Evolutionary conservation across 2,113 vertebrate genomes (phyloP).

Genomic region (Oceanodroma tethys): DNA sequence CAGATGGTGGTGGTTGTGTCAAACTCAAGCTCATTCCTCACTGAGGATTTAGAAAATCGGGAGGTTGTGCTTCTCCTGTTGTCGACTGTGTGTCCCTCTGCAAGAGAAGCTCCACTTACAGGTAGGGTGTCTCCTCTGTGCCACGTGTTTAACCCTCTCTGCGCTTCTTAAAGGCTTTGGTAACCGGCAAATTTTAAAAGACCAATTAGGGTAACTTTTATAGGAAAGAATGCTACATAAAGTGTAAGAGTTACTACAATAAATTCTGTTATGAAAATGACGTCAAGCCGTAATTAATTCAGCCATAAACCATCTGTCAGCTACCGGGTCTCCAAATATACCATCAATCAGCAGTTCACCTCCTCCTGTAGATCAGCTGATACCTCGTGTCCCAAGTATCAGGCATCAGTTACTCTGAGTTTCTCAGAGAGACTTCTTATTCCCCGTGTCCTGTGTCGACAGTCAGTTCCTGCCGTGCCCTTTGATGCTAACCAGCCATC

Average conservation of each 20-base stretch:
- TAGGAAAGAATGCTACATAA: neutral
- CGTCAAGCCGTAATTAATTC: neutral
- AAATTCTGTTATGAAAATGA: conserved; percentile 27
- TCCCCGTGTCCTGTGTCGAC: too few species aligned
- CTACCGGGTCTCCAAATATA: neutral
- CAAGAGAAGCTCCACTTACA: neutral
- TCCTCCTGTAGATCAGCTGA: neutral
- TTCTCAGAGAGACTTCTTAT: neutral
- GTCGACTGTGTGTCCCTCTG: neutral
- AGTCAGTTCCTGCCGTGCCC: neutral
- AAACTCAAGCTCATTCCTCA: neutral
- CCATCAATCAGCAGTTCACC: neutral
- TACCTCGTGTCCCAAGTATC: neutral
- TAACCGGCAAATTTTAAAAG: neutral
- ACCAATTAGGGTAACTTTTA: neutral
- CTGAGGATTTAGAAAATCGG: neutral
- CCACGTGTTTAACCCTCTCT: neutral
- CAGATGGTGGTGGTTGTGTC: neutral
- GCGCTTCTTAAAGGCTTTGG: neutral
- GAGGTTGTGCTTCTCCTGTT: neutral
- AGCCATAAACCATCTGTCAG: neutral
- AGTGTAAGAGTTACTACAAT: neutral
- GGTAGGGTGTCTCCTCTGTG: neutral
- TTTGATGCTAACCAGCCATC: neutral
- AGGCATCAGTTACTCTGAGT: neutral